These are phyloP conservation scores for Gephyroberyx darwinii DNA, from an alignment of 2,797 vertebrate genomes.

Conservation along the genomic window DNA sequence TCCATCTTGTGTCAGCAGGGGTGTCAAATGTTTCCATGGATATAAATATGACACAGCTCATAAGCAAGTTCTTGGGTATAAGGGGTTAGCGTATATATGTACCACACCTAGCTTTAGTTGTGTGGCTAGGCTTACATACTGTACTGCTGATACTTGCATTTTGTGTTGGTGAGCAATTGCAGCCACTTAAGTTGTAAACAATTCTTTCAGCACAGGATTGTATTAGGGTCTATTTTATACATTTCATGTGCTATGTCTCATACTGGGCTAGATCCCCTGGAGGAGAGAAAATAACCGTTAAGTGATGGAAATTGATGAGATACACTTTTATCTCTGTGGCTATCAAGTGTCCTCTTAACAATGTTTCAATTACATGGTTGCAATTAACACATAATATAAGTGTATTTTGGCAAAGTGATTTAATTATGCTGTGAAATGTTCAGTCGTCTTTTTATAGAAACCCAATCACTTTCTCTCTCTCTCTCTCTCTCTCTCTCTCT, in stretches of 20 bases:
- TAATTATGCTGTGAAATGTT: slow-evolving; percentile 31
- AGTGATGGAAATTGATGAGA: slow-evolving; percentile 16
- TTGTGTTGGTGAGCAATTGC: slow-evolving; percentile 27
- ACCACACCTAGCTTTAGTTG: slow-evolving; percentile 75
- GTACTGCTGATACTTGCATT: slow-evolving; percentile 72
- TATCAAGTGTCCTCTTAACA: slow-evolving; percentile 25
- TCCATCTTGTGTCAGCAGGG: slow-evolving; percentile 77
- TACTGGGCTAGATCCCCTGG: not conserved
- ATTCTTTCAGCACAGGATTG: slow-evolving; percentile 2
- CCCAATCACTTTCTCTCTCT: slow-evolving; percentile 1
- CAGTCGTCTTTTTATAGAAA: slow-evolving; percentile 48
- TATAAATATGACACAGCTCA: slow-evolving; percentile 82
- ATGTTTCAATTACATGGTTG: slow-evolving; percentile 40
- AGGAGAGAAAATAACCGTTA: not conserved
- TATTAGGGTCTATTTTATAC: not conserved
- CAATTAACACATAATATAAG: slow-evolving; percentile 25
- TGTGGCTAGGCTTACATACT: slow-evolving; percentile 62
- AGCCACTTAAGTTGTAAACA: slow-evolving; percentile 45
- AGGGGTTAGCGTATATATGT: slow-evolving; percentile 72
- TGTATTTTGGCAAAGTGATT: slow-evolving; percentile 41
- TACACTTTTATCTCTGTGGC: not conserved
- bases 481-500: slow-evolving; percentile 8
- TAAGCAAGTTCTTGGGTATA: slow-evolving; percentile 73
- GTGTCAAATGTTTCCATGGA: slow-evolving; percentile 78
- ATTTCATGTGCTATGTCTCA: slow-evolving; percentile 13